Conservation (phyloP, 2,797 vertebrate genomes). For the Manis javanica region DNA sequence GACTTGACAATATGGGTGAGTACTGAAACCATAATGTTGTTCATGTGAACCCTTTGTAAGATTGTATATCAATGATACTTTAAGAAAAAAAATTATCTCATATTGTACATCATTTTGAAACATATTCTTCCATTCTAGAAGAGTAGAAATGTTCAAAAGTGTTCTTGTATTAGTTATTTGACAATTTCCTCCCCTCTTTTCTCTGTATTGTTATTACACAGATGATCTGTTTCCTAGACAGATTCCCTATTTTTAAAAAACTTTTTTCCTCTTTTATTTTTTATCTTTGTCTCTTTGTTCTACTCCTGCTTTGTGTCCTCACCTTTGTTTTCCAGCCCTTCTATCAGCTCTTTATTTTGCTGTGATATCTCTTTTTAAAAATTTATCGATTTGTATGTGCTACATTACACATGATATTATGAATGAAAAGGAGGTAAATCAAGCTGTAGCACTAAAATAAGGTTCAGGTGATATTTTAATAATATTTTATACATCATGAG, state of each 20-base stretch:
- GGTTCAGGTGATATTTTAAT: background rate
- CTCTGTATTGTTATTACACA: background rate
- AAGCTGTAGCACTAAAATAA: background rate
- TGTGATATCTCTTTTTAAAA: background rate
- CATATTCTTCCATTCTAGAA: background rate
- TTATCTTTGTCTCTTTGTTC: background rate
- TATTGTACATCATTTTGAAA: background rate
- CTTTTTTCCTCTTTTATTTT: background rate
- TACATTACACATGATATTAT: background rate
- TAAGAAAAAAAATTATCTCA: too few relatives aligned
- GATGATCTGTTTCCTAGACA: background rate
- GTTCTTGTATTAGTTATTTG: background rate
- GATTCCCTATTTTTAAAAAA: background rate
- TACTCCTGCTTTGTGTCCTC: background rate
- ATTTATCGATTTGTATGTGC: background rate
- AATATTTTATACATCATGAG: background rate
- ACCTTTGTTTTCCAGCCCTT: background rate
- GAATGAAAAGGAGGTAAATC: background rate
- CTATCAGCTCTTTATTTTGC: background rate
- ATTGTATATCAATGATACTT: too few relatives aligned
- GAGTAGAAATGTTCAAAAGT: background rate
- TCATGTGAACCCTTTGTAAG: too few relatives aligned
- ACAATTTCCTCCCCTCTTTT: background rate
- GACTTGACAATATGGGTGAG: too few relatives aligned
- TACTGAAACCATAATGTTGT: too few relatives aligned